phyloP scores from a whole-genome alignment of 2,888 invertebrate genomes.

The Macrosiphum euphorbiae region DNA sequence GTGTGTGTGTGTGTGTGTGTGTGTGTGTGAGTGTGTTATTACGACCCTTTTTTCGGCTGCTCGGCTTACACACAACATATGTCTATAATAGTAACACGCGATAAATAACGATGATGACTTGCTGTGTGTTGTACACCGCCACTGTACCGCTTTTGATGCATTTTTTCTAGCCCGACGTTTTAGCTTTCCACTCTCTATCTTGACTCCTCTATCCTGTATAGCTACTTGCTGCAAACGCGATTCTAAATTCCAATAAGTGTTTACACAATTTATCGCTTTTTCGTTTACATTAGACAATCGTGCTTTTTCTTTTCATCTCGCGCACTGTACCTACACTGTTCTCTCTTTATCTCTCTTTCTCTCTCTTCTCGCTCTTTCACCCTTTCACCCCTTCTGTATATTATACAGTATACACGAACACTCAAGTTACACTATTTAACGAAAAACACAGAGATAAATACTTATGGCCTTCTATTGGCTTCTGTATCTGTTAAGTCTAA shows the following conservation, averaged over 20 bases:
- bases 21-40: neutral
- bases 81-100: neutral
- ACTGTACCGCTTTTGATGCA: neutral
- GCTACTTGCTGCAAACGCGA: neutral
- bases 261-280: conserved; percentile 47
- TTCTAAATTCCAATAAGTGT: conserved; percentile 56
- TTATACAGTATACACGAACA: conserved; percentile 5
- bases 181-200: neutral
- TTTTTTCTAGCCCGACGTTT: neutral
- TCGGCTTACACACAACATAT: neutral
- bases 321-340: neutral
- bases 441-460: neutral
- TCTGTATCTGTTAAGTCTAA: neutral
- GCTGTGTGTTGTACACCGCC: neutral
- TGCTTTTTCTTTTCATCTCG: neutral
- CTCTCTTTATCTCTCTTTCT: neutral
- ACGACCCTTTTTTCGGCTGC: neutral
- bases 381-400: neutral
- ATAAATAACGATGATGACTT: conserved; percentile 14
- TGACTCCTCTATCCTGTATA: neutral
- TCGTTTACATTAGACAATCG: conserved; percentile 5
- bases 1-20: neutral
- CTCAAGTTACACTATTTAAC: neutral
- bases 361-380: neutral
- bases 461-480: no score